Evolutionary conservation across 2,113 vertebrate genomes (phyloP), one percentile per base, ranked within the genome.

Genomic region (Tachycineta bicolor): DNA sequence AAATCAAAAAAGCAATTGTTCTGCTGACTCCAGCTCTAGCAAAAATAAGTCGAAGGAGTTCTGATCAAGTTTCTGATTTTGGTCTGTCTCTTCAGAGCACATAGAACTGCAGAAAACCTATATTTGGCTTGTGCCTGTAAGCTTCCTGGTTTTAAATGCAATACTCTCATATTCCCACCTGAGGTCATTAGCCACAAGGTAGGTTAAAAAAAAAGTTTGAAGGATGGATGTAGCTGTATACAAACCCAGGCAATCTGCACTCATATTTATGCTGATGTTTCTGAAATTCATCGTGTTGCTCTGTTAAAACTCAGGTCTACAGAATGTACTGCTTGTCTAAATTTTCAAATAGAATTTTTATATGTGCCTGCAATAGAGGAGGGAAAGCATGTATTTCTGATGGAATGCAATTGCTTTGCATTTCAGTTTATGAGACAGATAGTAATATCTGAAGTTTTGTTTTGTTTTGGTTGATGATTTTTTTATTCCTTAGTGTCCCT

Each of bases 161-260:
- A 87, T 46, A 71, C 94, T 93, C 91, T 89, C 73, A 50, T 96
- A 97, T 97, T 97, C 98, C 98, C 98, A 97, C 96, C 97, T 97
- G 98, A 97, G 98, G 98, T 97, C 97, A 97, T 98, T 98, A 98
- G 97, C 96, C 91, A 92, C 96, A 52, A 96, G 95, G 90, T 73
- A 98, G 98, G 98, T 97, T 98, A 97, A 95, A 92, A 90, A 91
- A 91, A 97, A 97, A 92, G 67, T 96, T 93, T 97, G 96, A 95
- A 87, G 73, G 24, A 95, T 94, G 87, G 84, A 91, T 97, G 89
- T 96, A 97, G 92, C 93, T 97, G 96, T 94, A 77, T 62, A 93
- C 71, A 93, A 91, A 91, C 68, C 46, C 69, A 21, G 13, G 94
- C 89, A 97, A 96, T 95, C 84, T 96, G 96, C 88, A 90, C 96